Base-by-base conservation (phyloP, 2,888 invertebrate genomes). In the Oligia fasciuncula region DNA sequence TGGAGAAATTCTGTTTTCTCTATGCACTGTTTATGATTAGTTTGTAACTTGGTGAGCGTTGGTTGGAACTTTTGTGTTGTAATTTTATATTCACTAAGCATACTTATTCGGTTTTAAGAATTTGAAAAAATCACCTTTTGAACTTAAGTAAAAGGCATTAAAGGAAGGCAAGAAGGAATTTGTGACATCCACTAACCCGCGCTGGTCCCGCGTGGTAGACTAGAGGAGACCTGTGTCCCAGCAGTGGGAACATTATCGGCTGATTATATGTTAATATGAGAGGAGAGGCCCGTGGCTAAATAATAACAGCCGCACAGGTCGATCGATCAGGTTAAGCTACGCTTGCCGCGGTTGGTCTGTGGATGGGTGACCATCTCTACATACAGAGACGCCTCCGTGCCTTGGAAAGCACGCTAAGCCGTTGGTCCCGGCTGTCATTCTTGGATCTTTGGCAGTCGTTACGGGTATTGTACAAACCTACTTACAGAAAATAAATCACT, bases 11-110 rank as follows among this genome's bases (percentile, higher is more conserved):
- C 49, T 73, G 46, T 75, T 71, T 62, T 83, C 74, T 77, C 35
- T 65, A 75, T 85, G 75, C 76, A 76, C 60, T 77, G 70, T 83
- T 82, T 82, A 74, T 87, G 76, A 82, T 86, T 78, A 87, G 66
- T 79, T 87, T 85, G 65, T 73, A 71, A 82, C 77, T 80, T 80
- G 46, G 23, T 19, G 51, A 66, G 65, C 43, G 51, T 57, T 69
- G n/a, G 65, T 82, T 43, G 35, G 2, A 62, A 29, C 23, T 69
- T 83, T 76, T 76, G 54, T 65, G 23, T 35, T 49, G 0, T 54
- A 8, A 13, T 0, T 68, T 83, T 40, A 9, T 83, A 40, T 69
- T 65, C 6, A 14, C 0, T 14, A 14, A 5, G 23, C 49, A 57
- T 0, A n/a, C 1, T 0, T 35, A 19, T 23, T 62, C 14, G 4